phyloP scores from a whole-genome alignment of 2,113 vertebrate species.

The Otolemur garnettii region DNA sequence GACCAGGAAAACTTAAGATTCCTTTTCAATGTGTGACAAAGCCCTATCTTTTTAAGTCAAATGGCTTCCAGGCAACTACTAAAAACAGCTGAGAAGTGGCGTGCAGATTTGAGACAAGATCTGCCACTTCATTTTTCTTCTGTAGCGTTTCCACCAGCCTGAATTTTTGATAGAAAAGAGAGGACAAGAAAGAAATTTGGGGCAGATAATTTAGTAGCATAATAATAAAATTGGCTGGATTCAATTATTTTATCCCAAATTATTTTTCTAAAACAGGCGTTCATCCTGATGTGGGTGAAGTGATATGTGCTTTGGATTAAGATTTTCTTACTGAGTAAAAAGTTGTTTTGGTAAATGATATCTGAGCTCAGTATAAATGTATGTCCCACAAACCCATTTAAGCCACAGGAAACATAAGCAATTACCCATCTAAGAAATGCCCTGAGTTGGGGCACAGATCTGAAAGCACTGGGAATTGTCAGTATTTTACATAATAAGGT shows the following conservation, averaged over 20 bases:
- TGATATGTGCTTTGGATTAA: not conserved
- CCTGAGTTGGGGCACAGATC: not conserved
- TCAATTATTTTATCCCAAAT: not conserved
- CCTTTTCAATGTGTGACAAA: not conserved
- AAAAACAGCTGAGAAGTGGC: not conserved
- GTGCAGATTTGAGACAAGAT: not conserved
- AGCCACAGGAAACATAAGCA: not conserved
- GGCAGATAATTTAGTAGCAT: not conserved
- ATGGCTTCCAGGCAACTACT: not conserved
- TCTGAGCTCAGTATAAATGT: not conserved
- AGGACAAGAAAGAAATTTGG: not conserved
- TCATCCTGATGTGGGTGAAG: not conserved
- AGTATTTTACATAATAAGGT: not conserved
- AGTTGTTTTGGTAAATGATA: not conserved
- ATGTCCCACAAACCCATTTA: not conserved
- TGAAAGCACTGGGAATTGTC: not conserved
- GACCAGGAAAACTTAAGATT: slow-evolving; percentile 3
- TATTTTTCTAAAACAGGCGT: slow-evolving; percentile 12
- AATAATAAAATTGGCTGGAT: not conserved
- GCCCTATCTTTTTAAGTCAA: not conserved
- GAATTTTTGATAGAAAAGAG: not conserved
- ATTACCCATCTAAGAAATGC: not conserved
- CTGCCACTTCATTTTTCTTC: not conserved
- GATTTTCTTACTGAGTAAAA: not conserved
- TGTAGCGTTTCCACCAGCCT: not conserved